Conservation (phyloP, 2,797 vertebrate genomes). For the Acridotheres tristis region DNA sequence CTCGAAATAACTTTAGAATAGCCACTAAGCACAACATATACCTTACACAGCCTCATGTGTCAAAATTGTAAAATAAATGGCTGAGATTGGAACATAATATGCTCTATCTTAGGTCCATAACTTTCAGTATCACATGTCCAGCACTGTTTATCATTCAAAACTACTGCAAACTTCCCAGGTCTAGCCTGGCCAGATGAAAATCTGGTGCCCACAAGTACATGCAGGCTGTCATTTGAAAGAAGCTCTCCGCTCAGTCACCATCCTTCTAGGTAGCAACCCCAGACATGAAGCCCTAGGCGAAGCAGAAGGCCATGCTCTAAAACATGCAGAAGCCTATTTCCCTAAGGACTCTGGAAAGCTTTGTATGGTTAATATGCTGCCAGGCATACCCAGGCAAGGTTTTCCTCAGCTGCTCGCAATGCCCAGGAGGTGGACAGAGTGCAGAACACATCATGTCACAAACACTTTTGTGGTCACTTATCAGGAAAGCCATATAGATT, state of each 20-base stretch:
- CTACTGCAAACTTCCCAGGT: background rate
- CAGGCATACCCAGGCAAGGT: constrained; percentile 42
- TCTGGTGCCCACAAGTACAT: background rate
- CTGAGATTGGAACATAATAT: background rate
- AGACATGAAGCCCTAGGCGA: constrained; percentile 45
- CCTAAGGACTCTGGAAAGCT: constrained; percentile 23
- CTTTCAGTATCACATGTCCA: background rate
- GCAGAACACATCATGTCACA: constrained; percentile 37
- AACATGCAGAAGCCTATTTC: constrained; percentile 24
- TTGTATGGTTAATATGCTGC: constrained; percentile 14
- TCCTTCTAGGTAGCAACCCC: background rate
- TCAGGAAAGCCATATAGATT: background rate
- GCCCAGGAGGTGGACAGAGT: constrained; percentile 41
- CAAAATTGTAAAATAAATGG: background rate
- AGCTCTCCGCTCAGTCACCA: background rate
- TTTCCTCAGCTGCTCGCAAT: constrained; percentile 40
- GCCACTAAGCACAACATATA: background rate
- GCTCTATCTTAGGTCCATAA: background rate
- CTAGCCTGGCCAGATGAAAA: background rate
- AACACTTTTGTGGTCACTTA: background rate
- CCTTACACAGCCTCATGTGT: background rate
- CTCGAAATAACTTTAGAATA: background rate
- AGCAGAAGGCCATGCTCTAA: constrained; percentile 54
- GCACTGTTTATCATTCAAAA: background rate
- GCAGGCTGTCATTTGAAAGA: background rate